These are phyloP conservation scores for Rotaria macrura DNA, from an alignment of 2,888 invertebrate genomes.

Conservation along the genomic window DNA sequence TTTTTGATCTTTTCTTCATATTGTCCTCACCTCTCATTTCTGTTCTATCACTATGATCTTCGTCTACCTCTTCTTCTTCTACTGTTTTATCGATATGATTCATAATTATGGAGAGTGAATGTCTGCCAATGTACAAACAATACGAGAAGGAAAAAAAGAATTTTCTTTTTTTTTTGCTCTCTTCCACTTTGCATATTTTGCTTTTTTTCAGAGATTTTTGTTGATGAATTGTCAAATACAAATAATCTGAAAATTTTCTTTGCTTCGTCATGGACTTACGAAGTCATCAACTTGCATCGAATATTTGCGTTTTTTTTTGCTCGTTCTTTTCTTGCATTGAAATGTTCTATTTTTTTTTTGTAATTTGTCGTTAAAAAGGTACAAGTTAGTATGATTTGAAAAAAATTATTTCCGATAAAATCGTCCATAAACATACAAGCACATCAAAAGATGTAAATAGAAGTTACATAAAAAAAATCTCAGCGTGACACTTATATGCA, in stretches of 20 bases:
- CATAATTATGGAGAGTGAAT: not conserved
- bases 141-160: not conserved
- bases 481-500: not conserved
- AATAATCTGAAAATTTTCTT: not conserved
- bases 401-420: not conserved
- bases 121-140: not conserved
- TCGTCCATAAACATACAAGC: not conserved
- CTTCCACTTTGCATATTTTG: not conserved
- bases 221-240: not conserved
- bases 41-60: not conserved
- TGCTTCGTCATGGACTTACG: not conserved
- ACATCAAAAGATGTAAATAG: not conserved
- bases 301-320: no score
- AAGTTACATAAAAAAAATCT: not conserved
- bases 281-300: not conserved
- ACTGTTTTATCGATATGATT: not conserved
- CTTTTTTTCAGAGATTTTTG: not conserved
- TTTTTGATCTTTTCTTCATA: not conserved
- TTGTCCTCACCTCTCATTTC: not conserved
- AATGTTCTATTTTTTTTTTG: no score
- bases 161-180: not conserved
- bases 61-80: not conserved
- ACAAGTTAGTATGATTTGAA: not conserved
- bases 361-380: not conserved
- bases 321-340: no score